Conservation (phyloP, 2,113 vertebrate species). For the Petrocephalus zakoni region DNA sequence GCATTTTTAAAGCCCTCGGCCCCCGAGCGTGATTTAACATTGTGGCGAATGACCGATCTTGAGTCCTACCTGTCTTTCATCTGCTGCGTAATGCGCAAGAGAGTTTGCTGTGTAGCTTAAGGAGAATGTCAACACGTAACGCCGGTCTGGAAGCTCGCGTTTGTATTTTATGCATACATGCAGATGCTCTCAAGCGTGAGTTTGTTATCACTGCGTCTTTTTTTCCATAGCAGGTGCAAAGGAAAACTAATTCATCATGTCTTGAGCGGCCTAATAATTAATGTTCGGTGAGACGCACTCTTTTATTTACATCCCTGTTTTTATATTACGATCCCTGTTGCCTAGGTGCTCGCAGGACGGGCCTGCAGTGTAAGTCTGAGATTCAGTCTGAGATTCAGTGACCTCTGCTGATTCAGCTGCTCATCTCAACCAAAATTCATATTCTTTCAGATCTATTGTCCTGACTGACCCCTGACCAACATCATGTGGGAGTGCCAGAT, state of each 20-base stretch:
- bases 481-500: neutral
- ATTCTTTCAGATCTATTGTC: neutral
- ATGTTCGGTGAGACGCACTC: neutral
- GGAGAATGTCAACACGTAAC: conserved; percentile 52
- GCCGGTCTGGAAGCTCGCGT: conserved; percentile 52
- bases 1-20: conserved; percentile 21
- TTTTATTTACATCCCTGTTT: neutral
- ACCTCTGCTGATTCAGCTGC: neutral
- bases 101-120: conserved; percentile 47
- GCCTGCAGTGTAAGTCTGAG: neutral
- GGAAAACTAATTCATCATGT: conserved; percentile 30
- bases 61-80: conserved; percentile 46
- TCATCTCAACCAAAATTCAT: neutral
- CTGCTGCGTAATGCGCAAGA: conserved; percentile 42
- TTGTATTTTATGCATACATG: conserved; percentile 32
- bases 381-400: neutral
- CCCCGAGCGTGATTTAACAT: neutral
- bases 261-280: neutral
- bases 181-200: neutral
- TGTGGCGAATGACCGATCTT: conserved; percentile 27
- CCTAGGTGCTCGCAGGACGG: neutral
- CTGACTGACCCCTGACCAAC: neutral
- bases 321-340: neutral
- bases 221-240: conserved; percentile 43
- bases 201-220: neutral